Conservation (phyloP, 2,113 vertebrate genomes). For the Struthio camelus region DNA sequence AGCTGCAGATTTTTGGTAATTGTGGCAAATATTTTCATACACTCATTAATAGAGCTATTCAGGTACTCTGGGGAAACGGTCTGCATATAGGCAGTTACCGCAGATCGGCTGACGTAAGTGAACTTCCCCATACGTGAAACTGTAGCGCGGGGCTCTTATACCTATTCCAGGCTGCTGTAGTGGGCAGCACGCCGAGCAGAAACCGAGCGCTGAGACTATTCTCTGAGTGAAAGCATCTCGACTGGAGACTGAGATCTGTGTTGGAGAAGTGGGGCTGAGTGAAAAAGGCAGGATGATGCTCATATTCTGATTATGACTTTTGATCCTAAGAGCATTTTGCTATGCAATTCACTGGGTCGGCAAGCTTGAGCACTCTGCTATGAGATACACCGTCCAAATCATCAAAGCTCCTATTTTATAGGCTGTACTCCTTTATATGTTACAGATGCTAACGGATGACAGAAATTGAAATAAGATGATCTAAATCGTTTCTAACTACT, state of each 20-base stretch:
- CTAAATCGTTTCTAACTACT: conserved; percentile 3
- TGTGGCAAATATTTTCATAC: neutral
- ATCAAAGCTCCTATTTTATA: neutral
- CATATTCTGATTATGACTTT: neutral
- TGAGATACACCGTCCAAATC: neutral
- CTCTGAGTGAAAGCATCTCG: fast-evolving
- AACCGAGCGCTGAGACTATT: fast-evolving
- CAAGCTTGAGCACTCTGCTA: neutral
- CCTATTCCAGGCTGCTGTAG: neutral
- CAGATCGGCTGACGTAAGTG: fast-evolving
- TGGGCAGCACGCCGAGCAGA: neutral
- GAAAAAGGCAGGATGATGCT: neutral
- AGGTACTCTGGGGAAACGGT: neutral
- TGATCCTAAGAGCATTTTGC: neutral
- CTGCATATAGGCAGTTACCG: neutral
- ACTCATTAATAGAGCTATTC: neutral
- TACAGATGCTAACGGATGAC: neutral
- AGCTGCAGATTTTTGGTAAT: neutral
- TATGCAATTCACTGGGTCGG: neutral
- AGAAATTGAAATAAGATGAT: neutral
- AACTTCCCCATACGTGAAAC: neutral
- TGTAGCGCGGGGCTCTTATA: neutral
- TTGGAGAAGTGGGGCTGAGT: neutral
- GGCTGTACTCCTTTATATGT: neutral
- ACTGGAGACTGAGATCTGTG: fast-evolving